Evolutionary conservation across 2,797 vertebrate species (phyloP), one percentile per base, ranked within the genome.

Genomic region (Rhyacichthys aspro): DNA sequence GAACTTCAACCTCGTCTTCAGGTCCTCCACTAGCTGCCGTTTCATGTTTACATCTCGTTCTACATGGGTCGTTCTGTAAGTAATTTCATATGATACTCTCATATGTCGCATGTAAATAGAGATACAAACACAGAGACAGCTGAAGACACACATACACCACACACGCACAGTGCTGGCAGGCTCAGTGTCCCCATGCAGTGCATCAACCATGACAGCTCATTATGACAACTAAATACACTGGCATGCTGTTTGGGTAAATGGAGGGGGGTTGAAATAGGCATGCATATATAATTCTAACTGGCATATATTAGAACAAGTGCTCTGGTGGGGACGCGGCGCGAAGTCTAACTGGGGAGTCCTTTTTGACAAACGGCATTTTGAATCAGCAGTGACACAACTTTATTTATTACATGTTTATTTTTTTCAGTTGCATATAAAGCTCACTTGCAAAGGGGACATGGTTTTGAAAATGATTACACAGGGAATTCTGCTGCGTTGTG

Each of bases 11-110:
- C 81, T 89, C 11, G 91, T 94, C 77, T 86, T 94, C 83, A 96
- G 86, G 70, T 96, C 94, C 63, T 97, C 95, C 83, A 96, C 91
- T 67, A 98, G 87, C 85, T 95, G 93, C 76, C 93, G 92, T 88
- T 98, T 98, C 94, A 94, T 95, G 68, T 18, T 88, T 76, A 95
- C 69, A 57, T 97, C 93, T 50, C 95, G 92, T 76, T 97, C 95
- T 62, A 92, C 54, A 44, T 88, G 90, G 81, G 87, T 92, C 42
- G 83, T 61, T 83, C 95, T 97, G 57, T 16, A 67, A 60, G 32
- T 9, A 71, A 43, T 33, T 43, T 33, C n/a, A 61, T 9, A 36
- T 7, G 53, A 55, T 11, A 17, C 12, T 36, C 9, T 43, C 15
- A 39, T 43, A 47, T 37, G 53, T 5, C 36, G 49, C 47, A 47